Percentiles rank a stretch among this genome's conserved stretches.
Conservation (phyloP, 2,113 vertebrate genomes). For the Rhombomys opimus region DNA sequence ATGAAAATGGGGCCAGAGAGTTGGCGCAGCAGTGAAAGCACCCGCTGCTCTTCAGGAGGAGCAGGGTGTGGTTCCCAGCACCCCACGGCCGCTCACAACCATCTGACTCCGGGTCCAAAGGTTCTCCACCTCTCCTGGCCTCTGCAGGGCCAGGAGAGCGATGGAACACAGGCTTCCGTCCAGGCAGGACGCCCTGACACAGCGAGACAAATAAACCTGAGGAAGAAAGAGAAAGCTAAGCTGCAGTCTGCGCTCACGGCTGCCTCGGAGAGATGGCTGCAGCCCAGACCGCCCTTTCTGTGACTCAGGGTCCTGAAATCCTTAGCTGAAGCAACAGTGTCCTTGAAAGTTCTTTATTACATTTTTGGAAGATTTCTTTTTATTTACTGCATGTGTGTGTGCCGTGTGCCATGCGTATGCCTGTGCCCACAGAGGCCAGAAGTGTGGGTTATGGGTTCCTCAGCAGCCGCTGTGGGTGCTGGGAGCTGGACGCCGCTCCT, state of each 20-base stretch:
- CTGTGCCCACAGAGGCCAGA: neutral
- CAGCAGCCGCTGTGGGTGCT: neutral
- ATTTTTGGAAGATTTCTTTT: neutral
- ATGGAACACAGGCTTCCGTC: neutral
- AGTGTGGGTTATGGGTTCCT: neutral
- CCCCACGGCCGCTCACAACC: too few relatives aligned
- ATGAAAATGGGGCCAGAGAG: too few relatives aligned
- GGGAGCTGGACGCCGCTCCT: neutral
- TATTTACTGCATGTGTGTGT: neutral
- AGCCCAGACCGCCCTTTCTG: neutral
- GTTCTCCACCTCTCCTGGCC: too few relatives aligned
- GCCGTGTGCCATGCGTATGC: neutral
- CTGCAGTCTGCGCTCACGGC: neutral
- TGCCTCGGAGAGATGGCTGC: neutral
- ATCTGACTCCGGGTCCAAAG: neutral
- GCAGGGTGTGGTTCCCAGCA: neutral
- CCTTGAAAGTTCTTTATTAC: neutral
- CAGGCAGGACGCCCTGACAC: neutral
- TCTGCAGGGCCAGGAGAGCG: neutral
- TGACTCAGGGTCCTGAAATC: neutral
- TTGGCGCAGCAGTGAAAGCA: neutral
- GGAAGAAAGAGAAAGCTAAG: neutral
- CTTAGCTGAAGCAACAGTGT: neutral
- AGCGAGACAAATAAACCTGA: neutral
- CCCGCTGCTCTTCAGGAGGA: neutral